phyloP scores from a whole-genome alignment of 2,113 vertebrate species.

The Chaetura pelagica region DNA sequence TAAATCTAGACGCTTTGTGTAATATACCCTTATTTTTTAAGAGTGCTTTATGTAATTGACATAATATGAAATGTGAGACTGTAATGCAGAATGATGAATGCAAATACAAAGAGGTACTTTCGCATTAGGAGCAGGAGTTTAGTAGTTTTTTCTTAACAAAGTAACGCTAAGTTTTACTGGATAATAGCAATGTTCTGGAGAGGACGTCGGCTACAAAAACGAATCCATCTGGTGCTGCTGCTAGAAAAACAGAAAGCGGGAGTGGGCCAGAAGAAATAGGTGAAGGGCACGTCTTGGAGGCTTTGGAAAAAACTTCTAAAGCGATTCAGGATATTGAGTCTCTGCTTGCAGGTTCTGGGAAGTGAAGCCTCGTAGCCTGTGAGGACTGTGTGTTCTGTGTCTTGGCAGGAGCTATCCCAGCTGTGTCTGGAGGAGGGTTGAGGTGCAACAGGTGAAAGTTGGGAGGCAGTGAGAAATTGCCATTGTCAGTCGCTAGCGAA shows the following conservation, averaged over 20 bases:
- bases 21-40: background rate
- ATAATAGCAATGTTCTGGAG: slow-evolving; percentile 63
- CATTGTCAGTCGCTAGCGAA: accelerated
- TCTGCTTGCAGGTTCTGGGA: slow-evolving; percentile 66
- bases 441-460: accelerated
- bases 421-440: background rate
- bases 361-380: background rate
- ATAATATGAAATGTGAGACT: background rate
- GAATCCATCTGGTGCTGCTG: background rate
- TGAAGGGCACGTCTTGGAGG: slow-evolving; percentile 33
- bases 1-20: background rate
- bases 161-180: slow-evolving; percentile 69
- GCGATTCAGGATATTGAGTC: slow-evolving; percentile 78
- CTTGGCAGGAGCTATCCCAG: accelerated
- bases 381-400: background rate
- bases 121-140: background rate
- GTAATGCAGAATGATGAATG: background rate
- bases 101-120: background rate
- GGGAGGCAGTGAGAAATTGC: background rate
- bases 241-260: background rate
- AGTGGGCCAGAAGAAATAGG: background rate
- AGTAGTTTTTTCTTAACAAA: slow-evolving; percentile 65
- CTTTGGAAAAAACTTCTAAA: slow-evolving; percentile 76
- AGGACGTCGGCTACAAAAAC: background rate
- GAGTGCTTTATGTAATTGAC: background rate